Percentiles rank a stretch among this genome's conserved stretches.
These are phyloP conservation scores for Etheostoma spectabile DNA, from an alignment of 2,113 vertebrate species.

Conservation along the genomic window DNA sequence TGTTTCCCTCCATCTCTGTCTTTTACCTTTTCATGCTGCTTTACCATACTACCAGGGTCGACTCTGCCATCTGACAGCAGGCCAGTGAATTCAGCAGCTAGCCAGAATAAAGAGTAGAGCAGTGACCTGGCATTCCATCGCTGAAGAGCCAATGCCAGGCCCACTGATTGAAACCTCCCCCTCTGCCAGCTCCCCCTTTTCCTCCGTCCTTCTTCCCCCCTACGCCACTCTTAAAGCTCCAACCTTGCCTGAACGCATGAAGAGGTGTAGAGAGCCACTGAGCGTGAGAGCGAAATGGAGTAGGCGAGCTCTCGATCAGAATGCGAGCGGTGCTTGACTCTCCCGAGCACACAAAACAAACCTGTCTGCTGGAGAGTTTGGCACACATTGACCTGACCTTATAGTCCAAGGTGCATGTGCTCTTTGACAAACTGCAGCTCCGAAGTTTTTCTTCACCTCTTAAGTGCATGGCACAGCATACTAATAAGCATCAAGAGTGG, in stretches of 20 bases:
- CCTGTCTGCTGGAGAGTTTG: slow-evolving; percentile 66
- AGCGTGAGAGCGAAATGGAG: slow-evolving; percentile 34
- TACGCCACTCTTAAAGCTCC: slow-evolving; percentile 1
- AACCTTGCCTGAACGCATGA: slow-evolving; percentile 24
- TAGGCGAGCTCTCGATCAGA: slow-evolving; percentile 67
- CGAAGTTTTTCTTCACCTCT: slow-evolving; percentile 63
- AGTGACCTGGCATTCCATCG: slow-evolving; percentile 62
- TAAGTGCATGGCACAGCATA: slow-evolving; percentile 63
- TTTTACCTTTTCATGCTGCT: slow-evolving; percentile 35
- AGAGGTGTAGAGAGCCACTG: slow-evolving; percentile 32
- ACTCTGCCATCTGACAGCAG: slow-evolving; percentile 60
- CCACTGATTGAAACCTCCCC: slow-evolving; percentile 66
- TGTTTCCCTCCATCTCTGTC: slow-evolving; percentile 21
- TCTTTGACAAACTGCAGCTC: slow-evolving; percentile 69
- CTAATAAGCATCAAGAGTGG: slow-evolving; percentile 52
- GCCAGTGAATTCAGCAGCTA: slow-evolving; percentile 52
- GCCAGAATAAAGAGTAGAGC: slow-evolving; percentile 58
- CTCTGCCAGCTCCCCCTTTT: slow-evolving; percentile 26
- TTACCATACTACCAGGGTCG: slow-evolving; percentile 35
- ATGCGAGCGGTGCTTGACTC: slow-evolving; percentile 68
- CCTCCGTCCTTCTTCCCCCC: too few relatives aligned
- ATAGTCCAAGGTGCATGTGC: slow-evolving; percentile 53
- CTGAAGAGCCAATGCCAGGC: slow-evolving; percentile 65
- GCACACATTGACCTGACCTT: slow-evolving; percentile 75
- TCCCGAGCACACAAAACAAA: slow-evolving; percentile 64